Evolutionary conservation across 2,888 invertebrate species (phyloP).

Genomic region (Bellardia pandia): DNA sequence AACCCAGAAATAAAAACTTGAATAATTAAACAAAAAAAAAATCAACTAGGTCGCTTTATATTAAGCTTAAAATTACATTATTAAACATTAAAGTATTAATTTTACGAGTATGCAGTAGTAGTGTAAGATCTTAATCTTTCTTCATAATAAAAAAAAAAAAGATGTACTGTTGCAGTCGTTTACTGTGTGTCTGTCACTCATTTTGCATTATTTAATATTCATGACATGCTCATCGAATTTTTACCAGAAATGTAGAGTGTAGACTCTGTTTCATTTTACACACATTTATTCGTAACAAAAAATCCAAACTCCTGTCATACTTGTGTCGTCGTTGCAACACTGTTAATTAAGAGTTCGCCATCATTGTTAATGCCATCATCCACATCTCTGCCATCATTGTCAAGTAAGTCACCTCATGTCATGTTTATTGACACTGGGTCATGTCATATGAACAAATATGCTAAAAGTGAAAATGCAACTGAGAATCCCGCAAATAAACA

Average conservation of each 20-base stretch:
- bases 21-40: slow-evolving; percentile 51
- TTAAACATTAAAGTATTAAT: neutral
- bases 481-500: neutral
- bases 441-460: slow-evolving; percentile 12
- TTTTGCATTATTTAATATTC: slow-evolving; percentile 38
- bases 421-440: slow-evolving; percentile 44
- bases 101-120: neutral
- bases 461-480: slow-evolving; percentile 2
- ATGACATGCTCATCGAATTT: slow-evolving; percentile 32
- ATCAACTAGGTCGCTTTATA: neutral
- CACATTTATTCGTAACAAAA: neutral
- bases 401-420: slow-evolving; percentile 37
- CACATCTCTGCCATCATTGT: slow-evolving; percentile 19
- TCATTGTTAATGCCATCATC: neutral
- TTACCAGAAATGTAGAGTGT: neutral
- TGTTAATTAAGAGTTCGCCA: slow-evolving; percentile 6
- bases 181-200: neutral
- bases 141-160: no score
- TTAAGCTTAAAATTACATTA: slow-evolving; percentile 1
- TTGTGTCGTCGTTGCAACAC: neutral
- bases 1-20: neutral
- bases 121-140: no score
- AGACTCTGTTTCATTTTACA: neutral
- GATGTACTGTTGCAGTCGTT: no score
- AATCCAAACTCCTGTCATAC: neutral